phyloP scores from a whole-genome alignment of 2,797 vertebrate species.

The Crenuchus spilurus region DNA sequence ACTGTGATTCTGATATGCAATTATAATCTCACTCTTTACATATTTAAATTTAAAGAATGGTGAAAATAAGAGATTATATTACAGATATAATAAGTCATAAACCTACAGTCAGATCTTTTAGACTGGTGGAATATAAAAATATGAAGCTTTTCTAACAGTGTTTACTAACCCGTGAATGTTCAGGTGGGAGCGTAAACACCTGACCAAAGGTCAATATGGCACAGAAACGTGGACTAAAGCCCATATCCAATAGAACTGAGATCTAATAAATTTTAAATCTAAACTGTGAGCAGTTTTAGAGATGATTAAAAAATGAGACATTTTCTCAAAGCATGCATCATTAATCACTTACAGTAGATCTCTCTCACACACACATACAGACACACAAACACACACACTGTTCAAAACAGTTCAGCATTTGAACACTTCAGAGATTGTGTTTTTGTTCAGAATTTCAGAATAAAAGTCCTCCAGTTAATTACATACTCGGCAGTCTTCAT shows the following conservation, averaged over 20 bases:
- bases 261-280: conserved; percentile 6
- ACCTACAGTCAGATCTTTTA: too few species aligned
- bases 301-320: conserved; percentile 55
- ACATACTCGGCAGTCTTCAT: too few species aligned
- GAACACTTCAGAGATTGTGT: background rate
- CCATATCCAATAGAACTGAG: too few species aligned
- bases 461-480: too few species aligned
- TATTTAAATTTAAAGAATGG: too few species aligned
- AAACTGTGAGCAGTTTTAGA: conserved; percentile 22
- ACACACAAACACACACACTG: conserved; percentile 58
- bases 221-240: conserved; percentile 17
- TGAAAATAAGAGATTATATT: background rate
- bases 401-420: background rate
- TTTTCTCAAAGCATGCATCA: conserved; percentile 72
- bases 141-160: background rate
- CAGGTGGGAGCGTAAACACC: too few species aligned
- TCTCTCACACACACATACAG: background rate
- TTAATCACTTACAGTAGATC: conserved; percentile 72
- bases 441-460: too few species aligned
- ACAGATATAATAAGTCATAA: background rate
- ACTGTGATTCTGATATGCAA: too few species aligned
- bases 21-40: background rate
- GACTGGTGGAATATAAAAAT: too few species aligned
- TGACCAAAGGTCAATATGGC: conserved; percentile 37
- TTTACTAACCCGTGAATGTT: background rate